Conservation (phyloP, 2,888 invertebrate genomes). For the Xanthia icteritia region DNA sequence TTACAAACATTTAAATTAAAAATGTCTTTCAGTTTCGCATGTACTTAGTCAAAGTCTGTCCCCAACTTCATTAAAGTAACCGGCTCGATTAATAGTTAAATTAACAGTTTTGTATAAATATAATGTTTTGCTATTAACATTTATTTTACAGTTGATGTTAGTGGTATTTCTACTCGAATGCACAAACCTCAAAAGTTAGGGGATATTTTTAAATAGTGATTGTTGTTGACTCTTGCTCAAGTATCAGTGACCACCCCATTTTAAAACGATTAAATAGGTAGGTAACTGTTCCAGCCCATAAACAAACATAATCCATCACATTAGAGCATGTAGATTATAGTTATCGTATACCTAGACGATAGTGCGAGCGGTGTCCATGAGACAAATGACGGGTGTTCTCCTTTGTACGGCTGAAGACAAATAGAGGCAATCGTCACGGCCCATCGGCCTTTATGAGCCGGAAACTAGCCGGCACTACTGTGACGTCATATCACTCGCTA, state of each 20-base stretch:
- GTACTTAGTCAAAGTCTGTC: slow-evolving; percentile 1
- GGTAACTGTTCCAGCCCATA: neutral
- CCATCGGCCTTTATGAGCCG: slow-evolving; percentile 80
- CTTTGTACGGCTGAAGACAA: slow-evolving; percentile 79
- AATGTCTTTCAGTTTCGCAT: neutral
- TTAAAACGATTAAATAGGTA: neutral
- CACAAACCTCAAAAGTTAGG: neutral
- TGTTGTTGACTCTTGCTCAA: neutral
- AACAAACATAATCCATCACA: slow-evolving; percentile 6
- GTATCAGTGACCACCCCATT: neutral
- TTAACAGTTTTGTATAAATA: neutral
- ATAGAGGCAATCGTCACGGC: slow-evolving; percentile 81
- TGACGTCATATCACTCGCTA: slow-evolving; percentile 49
- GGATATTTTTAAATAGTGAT: neutral
- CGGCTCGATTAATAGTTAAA: neutral
- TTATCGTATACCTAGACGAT: slow-evolving; percentile 12
- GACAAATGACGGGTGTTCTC: slow-evolving; percentile 62
- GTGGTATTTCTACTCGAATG: neutral
- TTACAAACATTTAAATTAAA: slow-evolving; percentile 30
- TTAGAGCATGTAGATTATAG: slow-evolving; percentile 11
- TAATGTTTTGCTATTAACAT: neutral
- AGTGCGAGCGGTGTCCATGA: slow-evolving; percentile 52
- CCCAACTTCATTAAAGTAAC: neutral
- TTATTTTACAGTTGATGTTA: neutral
- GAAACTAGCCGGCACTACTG: slow-evolving; percentile 78